Base-by-base conservation (phyloP, 2,888 invertebrate genomes). In the Pandemis corylana region DNA sequence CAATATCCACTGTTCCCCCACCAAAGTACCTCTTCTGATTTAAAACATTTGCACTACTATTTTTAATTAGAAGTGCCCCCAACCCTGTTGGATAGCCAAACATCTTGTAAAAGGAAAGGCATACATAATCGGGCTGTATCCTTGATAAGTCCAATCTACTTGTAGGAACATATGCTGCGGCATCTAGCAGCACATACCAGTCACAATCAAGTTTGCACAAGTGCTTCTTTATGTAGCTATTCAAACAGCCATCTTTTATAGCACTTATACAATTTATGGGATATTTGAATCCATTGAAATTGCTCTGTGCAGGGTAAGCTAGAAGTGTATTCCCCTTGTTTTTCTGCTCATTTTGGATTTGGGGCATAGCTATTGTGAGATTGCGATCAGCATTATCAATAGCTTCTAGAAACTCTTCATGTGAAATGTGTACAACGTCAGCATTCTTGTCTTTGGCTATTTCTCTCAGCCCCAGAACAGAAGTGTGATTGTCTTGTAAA, bases 81-180 rank as follows among this genome's bases (percentile, higher is more conserved):
- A 99, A 92, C 4, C 99, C 99, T 68, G 99, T 99, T 1, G 99
- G 99, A 89, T 97, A 99, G 28, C 96, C 96, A 94, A 99, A 99
- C 84, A 99, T 97, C 95, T 99, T 99, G 92, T 99, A 99, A 94
- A 99, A 99, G 0, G 99, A 99, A 20, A 99, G 75, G 72, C 96
- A 96, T 0, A 99, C 96, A 94, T 99, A 99, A 90, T 99, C 99
- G 5, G 99, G 98, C 78, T 96, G 95, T 75, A 94, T 93, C 68
- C 84, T 81, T 0, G 95, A 94, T 72, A 99, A 94, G 94, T 99
- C 96, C 69, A 99, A 91, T 71, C 93, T 94, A 86, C 96, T 97
- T 15, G 98, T 97, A 6, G 97, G 95, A 0, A 96, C 97, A 92
- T 95, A 97, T 49, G 96, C 95, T 0, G 99, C 98, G 7, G 98